Evolutionary conservation across 2,888 invertebrate genomes (phyloP), one percentile per base, ranked within the genome.

Genomic region (Drosophila sordidula): DNA sequence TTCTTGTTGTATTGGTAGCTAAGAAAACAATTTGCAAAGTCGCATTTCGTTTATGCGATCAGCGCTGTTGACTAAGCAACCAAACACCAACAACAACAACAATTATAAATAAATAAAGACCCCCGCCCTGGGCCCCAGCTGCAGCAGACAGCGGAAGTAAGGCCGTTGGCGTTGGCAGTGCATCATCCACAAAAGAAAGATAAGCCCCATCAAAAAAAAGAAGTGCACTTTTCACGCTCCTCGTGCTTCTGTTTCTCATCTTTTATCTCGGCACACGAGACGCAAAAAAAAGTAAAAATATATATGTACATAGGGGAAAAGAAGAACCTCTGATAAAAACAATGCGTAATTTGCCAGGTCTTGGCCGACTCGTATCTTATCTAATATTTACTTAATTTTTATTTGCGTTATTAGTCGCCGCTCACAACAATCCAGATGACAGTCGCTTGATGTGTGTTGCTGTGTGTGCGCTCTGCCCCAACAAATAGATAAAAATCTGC

Each of bases 11-110:
- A 55, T 58, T 64, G 72, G 68, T 68, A 75, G 64, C 70, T 61
- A 81, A 65, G 78, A 85, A 82, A 82, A 78, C 75, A 82, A 78
- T 82, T 85, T 78, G 62, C 63, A 69, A 75, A 65, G 72, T 58
- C 58, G 41, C 58, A 65, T 64, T 67, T 54, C 49, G 39, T 70
- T 56, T 67, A 44, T 57, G 51, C 55, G 73, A 72, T 73, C 73
- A 52, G 16, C 41, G 46, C 72, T 32, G 72, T 72, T 73, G 72
- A 73, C 73, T 52, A 63, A 73, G 73, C 73, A 73, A 73, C 73
- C 72, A 56, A 71, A 62, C 70, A 69, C 61, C 8, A 26, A 4
- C 32, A 25, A 56, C n/a, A n/a, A 18, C 12, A 1, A 56, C 11
- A 32, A 32, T 12, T 12, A 34, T 34, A 34, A 34, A 4, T 32